Base-by-base conservation (phyloP, 2,888 invertebrate genomes). In the Toxonevra muliebris region DNA sequence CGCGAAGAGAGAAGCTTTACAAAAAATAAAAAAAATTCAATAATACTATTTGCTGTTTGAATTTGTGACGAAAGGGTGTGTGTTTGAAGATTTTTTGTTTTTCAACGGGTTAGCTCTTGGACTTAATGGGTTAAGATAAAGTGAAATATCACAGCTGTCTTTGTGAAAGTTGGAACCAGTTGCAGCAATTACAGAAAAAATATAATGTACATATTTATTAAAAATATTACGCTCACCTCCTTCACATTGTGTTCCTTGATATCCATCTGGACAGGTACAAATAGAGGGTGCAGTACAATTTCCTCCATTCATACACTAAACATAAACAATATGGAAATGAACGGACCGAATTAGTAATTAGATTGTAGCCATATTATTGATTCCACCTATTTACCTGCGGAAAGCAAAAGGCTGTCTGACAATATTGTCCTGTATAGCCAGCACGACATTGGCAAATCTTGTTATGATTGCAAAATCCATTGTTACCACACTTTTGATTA, bases 361-460 rank as follows among this genome's bases (percentile, higher is more conserved):
- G 30, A 30, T 30, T 30, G 30, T 30, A 4, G 30, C 3, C 2
- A 30, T 30, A 30, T 30, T 2, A 30, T 2, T 30, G 30, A n/a
- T n/a, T n/a, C n/a, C n/a, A n/a, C n/a, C 30, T 30, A 30, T 30
- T 30, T 30, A 30, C 30, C 30, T 93, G 93, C 42, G 96, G 95
- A 86, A 95, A 96, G 81, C 96, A 96, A 50, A 96, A 88, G 45
- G 96, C 95, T 72, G 93, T 94, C 80, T 92, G 90, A 77, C 96
- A 96, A 82, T 94, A 93, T 77, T 92, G 94, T 2, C 96, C 96
- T 90, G 95, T 92, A 81, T 95, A 96, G 9, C 95, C 95, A 80
- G 94, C 93, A 41, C 92, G 92, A 84, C 96, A 96, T 77, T 94
- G 93, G 83, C 94, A 94, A 70, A 93, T 92, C 83, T 93, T 92